Evolutionary conservation across 2,888 invertebrate genomes (phyloP).

Genomic region (Lottia scabra): DNA sequence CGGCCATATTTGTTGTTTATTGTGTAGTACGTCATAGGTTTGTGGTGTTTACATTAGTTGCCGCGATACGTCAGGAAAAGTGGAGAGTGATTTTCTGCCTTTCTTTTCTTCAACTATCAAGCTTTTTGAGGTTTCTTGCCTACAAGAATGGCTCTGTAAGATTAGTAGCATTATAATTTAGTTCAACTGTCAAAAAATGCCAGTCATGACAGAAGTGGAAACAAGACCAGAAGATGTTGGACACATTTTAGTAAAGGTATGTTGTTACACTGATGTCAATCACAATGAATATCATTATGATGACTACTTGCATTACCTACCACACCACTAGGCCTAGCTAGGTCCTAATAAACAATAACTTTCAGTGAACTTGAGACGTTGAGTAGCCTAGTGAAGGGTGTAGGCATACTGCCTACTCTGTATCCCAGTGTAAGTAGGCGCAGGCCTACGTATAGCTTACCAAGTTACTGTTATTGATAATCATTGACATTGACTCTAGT

Average conservation of each 20-base stretch:
- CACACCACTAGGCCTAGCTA: too few species aligned
- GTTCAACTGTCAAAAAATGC: slow-evolving; percentile 13
- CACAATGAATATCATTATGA: too few species aligned
- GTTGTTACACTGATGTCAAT: slow-evolving; percentile 9
- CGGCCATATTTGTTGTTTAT: slow-evolving; percentile 42
- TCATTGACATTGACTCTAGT: too few species aligned
- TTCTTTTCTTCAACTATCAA: too few species aligned
- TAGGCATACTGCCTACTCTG: too few species aligned
- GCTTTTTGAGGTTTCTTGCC: not conserved
- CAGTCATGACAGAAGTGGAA: slow-evolving; percentile 56
- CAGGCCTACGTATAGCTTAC: too few species aligned
- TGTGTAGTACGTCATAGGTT: slow-evolving; percentile 50
- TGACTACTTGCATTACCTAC: too few species aligned
- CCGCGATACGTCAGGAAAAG: slow-evolving; percentile 35
- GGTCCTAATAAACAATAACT: too few species aligned
- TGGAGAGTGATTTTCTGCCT: not conserved
- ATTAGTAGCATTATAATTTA: not conserved
- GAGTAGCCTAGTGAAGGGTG: too few species aligned
- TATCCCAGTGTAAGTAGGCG: too few species aligned
- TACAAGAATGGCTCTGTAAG: not conserved
- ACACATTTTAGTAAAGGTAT: slow-evolving; percentile 65
- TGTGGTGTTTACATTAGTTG: slow-evolving; percentile 48
- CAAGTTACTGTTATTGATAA: too few species aligned
- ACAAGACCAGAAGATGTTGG: slow-evolving; percentile 62
- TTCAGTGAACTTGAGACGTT: too few species aligned